Conservation (phyloP, 2,888 invertebrate species). For the Pristionchus japonicus region DNA sequence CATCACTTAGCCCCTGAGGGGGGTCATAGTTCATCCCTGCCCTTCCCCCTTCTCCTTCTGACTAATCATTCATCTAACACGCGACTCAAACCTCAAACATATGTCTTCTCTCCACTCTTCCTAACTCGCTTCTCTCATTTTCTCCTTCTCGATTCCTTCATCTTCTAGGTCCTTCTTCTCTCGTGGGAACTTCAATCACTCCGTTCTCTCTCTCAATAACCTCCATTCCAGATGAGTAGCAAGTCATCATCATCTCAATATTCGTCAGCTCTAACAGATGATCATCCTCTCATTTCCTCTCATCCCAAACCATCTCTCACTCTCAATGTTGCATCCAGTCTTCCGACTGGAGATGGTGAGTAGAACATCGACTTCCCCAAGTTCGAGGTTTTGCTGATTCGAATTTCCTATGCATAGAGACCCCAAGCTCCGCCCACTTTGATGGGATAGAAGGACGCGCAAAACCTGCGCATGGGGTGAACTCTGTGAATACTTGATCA, state of each 20-base stretch:
- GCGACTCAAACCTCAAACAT: constrained; percentile 18
- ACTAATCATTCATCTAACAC: constrained; percentile 19
- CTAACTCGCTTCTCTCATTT: neutral
- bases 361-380: no score
- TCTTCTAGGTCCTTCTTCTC: neutral
- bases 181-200: neutral
- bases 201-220: neutral
- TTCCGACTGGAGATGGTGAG: constrained; percentile 16
- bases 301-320: constrained; percentile 33
- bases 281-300: constrained; percentile 19
- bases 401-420: no score
- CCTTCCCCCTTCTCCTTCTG: neutral
- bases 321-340: neutral
- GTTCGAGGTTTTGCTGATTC: no score
- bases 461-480: no score
- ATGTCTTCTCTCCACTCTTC: neutral
- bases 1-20: neutral
- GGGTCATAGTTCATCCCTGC: neutral
- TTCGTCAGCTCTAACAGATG: neutral
- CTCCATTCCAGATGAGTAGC: neutral
- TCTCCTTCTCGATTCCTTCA: neutral
- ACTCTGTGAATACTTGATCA: no score
- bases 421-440: no score
- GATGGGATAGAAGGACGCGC: no score
- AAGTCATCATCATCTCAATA: constrained; percentile 21